These are phyloP conservation scores for Peromyscus aztecus DNA, from an alignment of 2,797 vertebrate species.

Conservation along the genomic window DNA sequence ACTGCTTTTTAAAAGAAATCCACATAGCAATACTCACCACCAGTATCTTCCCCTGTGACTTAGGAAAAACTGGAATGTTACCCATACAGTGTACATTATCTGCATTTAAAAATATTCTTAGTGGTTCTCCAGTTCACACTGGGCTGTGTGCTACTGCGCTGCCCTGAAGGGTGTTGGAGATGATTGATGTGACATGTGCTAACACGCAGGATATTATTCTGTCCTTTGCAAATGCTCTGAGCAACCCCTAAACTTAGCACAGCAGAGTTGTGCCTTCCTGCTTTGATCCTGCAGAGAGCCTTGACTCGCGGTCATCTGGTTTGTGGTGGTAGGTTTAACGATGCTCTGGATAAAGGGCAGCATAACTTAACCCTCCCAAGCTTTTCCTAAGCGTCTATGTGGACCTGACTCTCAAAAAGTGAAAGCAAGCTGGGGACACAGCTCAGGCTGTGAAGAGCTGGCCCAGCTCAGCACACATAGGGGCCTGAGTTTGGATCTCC, in stretches of 20 bases:
- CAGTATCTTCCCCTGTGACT: not conserved
- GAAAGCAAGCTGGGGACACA: not conserved
- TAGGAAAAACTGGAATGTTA: not conserved
- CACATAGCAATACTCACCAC: not conserved
- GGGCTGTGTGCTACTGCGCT: not conserved
- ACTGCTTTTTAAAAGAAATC: not conserved
- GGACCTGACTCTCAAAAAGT: not conserved
- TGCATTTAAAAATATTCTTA: not conserved
- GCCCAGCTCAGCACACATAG: not conserved
- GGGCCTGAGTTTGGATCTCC: not conserved
- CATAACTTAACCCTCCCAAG: not conserved
- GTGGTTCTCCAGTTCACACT: not conserved
- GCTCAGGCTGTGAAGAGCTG: not conserved
- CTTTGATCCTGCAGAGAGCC: not conserved
- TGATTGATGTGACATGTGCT: not conserved
- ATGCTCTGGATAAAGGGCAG: not conserved
- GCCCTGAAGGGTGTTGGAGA: not conserved
- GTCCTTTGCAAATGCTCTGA: slow-evolving; percentile 11
- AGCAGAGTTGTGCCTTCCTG: not conserved
- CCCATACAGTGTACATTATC: not conserved
- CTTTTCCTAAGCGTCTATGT: not conserved
- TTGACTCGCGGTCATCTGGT: not conserved
- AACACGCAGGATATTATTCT: not conserved
- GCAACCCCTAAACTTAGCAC: not conserved
- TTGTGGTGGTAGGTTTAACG: not conserved